phyloP scores from a whole-genome alignment of 2,888 invertebrate species.

The Ctena decussata region DNA sequence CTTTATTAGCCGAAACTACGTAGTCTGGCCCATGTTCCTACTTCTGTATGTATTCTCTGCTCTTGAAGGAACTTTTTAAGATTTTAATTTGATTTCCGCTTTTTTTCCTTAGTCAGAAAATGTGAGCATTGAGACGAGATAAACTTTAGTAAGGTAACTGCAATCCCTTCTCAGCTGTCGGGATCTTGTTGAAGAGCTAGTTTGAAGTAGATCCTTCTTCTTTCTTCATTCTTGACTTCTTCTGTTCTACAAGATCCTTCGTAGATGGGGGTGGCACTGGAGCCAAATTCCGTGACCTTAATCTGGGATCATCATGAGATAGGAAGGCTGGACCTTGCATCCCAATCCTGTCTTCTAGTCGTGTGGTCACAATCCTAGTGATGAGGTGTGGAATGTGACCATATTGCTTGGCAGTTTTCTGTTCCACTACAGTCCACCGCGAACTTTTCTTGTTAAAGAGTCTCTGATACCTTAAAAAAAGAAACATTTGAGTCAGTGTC shows the following conservation, averaged over 20 bases:
- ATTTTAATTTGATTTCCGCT: too few relatives aligned
- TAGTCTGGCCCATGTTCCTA: too few relatives aligned
- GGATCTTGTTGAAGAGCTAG: too few relatives aligned
- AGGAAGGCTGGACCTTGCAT: not conserved
- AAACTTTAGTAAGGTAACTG: too few relatives aligned
- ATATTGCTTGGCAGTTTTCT: not conserved
- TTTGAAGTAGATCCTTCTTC: too few relatives aligned
- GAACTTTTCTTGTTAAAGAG: slow-evolving; percentile 1
- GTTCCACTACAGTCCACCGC: not conserved
- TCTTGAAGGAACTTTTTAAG: too few relatives aligned
- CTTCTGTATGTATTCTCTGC: too few relatives aligned
- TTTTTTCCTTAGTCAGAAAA: too few relatives aligned
- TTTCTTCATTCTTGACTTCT: not conserved
- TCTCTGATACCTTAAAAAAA: slow-evolving; percentile 5
- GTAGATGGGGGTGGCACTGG: not conserved
- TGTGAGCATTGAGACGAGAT: too few relatives aligned
- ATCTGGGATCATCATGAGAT: not conserved
- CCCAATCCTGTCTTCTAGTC: not conserved
- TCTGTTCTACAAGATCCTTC: not conserved
- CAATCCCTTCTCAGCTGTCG: too few relatives aligned
- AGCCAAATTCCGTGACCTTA: not conserved
- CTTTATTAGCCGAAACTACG: too few relatives aligned
- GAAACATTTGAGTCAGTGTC: not conserved
- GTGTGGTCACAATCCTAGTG: not conserved
- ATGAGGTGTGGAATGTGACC: not conserved